These are phyloP conservation scores for Pollenia griseotomentosa DNA, from an alignment of 2,888 invertebrate genomes.

Conservation along the genomic window DNA sequence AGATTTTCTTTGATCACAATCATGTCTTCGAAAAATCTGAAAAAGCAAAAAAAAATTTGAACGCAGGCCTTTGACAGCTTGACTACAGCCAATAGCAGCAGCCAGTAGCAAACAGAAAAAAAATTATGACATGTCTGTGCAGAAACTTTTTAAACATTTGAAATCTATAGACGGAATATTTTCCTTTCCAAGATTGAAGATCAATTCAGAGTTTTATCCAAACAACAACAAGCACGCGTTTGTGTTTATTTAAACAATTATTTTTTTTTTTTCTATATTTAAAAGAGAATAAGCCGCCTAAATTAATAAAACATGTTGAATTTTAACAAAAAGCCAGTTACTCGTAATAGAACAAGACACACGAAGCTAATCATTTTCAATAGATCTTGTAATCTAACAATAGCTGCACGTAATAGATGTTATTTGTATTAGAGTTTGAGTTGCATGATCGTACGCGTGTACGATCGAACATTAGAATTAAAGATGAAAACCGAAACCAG, in stretches of 20 bases:
- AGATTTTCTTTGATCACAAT: slow-evolving; percentile 58
- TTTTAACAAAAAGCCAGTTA: slow-evolving; percentile 21
- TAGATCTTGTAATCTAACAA: slow-evolving; percentile 33
- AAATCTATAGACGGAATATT: slow-evolving; percentile 50
- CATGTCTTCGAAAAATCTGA: slow-evolving; percentile 31
- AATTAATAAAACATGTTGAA: slow-evolving; percentile 56
- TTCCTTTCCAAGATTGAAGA: slow-evolving; percentile 51
- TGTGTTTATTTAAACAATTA: slow-evolving; percentile 57
- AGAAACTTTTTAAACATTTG: slow-evolving; percentile 25
- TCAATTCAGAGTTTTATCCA: slow-evolving; percentile 38
- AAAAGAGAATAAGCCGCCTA: slow-evolving; percentile 63
- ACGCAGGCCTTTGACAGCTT: slow-evolving; percentile 63
- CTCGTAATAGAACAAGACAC: slow-evolving; percentile 37
- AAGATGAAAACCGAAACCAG: slow-evolving; percentile 66
- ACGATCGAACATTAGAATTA: slow-evolving; percentile 19
- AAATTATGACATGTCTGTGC: slow-evolving; percentile 67
- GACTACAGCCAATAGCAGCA: slow-evolving; percentile 33
- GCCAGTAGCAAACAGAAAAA: slow-evolving; percentile 59
- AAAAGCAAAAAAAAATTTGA: slow-evolving; percentile 14
- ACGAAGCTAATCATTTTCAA: slow-evolving; percentile 40
- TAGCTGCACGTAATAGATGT: slow-evolving; percentile 37
- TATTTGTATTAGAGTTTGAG: slow-evolving; percentile 27
- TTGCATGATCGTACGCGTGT: slow-evolving; percentile 26
- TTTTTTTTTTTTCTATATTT: slow-evolving; percentile 32
- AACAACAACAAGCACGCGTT: slow-evolving; percentile 39